Evolutionary conservation across 2,113 vertebrate genomes (phyloP), one percentile per base, ranked within the genome.

Genomic region (Clinocottus analis): DNA sequence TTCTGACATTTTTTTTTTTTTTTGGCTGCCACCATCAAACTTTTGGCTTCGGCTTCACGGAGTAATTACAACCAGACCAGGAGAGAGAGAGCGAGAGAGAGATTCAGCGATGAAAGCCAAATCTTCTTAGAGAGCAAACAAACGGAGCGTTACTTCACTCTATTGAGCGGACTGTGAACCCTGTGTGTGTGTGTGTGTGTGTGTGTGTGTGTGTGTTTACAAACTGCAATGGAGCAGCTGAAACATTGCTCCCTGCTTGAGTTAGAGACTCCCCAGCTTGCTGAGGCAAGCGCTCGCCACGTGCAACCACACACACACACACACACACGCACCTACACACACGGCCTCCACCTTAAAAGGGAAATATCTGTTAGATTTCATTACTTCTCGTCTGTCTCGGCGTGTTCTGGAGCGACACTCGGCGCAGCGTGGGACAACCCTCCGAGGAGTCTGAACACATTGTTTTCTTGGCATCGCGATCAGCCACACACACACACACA

Each of bases 391-490:
- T 65, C 74, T 17, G 68, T 78, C 77, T 83, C 71, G 47, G 16
- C 17, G 55, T 79, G 73, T 85, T 55, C 63, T 73, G 69, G 82
- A 82, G 55, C 51, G 49, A 84, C 72, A 51, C 17, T 12, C 47
- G 2, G 33, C 73, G 7, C 85, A 69, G 77, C 23, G 61, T 79
- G 85, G 80, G 79, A 84, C 87, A 75, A 64, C 27, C 45, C 66
- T 86, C 79, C 12, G 2, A 86, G 83, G 83, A 88, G 87, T 85
- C 83, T 83, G 80, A 81, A 72, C 89, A 86, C 89, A 86, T 83
- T 80, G 86, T 91, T 87, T 90, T 91, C 82, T 89, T 90, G 91
- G 89, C 89, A 82, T 74, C 27, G 13, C 49, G 31, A 62, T 80
- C 83, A 75, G 47, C 60, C 89, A 51, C 75, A 72, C 82, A 68